Conservation (phyloP, 2,113 vertebrate genomes). For the Carassius gibelio region DNA sequence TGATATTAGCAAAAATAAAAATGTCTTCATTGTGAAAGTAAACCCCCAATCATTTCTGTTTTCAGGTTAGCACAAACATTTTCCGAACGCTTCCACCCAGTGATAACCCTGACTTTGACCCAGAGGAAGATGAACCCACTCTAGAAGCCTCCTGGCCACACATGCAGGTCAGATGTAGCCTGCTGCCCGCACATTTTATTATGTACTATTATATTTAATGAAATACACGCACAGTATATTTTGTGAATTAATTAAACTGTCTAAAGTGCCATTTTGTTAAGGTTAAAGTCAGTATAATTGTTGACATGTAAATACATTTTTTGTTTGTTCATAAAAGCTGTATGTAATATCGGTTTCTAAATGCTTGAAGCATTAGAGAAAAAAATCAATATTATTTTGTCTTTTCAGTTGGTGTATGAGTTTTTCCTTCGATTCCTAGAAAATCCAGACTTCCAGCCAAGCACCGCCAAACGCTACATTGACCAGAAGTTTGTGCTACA, state of each 20-base stretch:
- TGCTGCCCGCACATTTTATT: neutral
- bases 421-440: slow-evolving; percentile 97
- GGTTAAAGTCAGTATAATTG: neutral
- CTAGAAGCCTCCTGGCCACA: slow-evolving; percentile 98
- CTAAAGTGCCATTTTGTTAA: neutral
- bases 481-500: slow-evolving; percentile 99
- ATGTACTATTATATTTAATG: neutral
- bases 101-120: slow-evolving; percentile 98
- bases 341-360: neutral
- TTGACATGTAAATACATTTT: neutral
- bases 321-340: neutral
- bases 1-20: neutral
- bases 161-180: slow-evolving; percentile 82
- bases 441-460: slow-evolving; percentile 96
- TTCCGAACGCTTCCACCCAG: slow-evolving; percentile 96
- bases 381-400: neutral
- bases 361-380: neutral
- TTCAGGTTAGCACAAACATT: slow-evolving; percentile 93
- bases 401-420: slow-evolving; percentile 90
- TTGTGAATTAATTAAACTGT: no score
- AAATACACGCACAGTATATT: neutral
- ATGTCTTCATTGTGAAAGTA: neutral
- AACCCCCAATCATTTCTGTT: slow-evolving; percentile 49
- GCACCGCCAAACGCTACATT: slow-evolving; percentile 91
- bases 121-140: slow-evolving; percentile 97